Evolutionary conservation across 2,113 vertebrate species (phyloP).

Genomic region (Pomatostomus ruficeps): DNA sequence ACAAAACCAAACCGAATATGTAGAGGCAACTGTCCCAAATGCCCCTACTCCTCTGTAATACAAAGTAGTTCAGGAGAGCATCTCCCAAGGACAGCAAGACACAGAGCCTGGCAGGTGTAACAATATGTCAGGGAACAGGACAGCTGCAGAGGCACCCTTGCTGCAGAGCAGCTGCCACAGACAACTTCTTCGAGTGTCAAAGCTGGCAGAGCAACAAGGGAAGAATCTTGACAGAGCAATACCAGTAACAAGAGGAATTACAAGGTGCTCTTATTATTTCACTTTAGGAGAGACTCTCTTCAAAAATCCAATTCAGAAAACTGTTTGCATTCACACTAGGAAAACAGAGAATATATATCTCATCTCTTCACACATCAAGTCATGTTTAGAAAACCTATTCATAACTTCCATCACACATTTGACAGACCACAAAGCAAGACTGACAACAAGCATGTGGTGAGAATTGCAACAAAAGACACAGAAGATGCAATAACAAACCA

Average conservation of each 20-base stretch:
- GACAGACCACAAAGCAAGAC: slow-evolving; percentile 43
- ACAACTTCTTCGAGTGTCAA: background rate
- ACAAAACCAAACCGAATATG: background rate
- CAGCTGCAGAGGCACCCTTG: background rate
- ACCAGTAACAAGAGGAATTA: background rate
- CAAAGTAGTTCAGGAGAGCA: background rate
- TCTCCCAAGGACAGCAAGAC: background rate
- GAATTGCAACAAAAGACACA: slow-evolving; percentile 16
- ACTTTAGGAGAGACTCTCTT: background rate
- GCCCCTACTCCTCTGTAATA: background rate
- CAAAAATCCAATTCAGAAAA: background rate
- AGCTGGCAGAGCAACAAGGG: background rate
- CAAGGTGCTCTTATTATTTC: background rate
- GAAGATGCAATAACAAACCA: background rate
- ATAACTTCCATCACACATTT: slow-evolving; percentile 33
- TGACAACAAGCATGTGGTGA: slow-evolving; percentile 38
- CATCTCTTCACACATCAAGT: slow-evolving; percentile 26
- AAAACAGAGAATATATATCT: background rate
- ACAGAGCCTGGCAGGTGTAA: background rate
- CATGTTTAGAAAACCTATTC: slow-evolving; percentile 46
- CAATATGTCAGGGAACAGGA: background rate
- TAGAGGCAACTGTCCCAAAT: background rate
- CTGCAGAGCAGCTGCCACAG: background rate
- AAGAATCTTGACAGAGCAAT: background rate
- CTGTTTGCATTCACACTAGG: background rate